Evolutionary conservation across 1,140 invertebrate species (phyloP).

Genomic region (Trichomalopsis sarcophagae): DNA sequence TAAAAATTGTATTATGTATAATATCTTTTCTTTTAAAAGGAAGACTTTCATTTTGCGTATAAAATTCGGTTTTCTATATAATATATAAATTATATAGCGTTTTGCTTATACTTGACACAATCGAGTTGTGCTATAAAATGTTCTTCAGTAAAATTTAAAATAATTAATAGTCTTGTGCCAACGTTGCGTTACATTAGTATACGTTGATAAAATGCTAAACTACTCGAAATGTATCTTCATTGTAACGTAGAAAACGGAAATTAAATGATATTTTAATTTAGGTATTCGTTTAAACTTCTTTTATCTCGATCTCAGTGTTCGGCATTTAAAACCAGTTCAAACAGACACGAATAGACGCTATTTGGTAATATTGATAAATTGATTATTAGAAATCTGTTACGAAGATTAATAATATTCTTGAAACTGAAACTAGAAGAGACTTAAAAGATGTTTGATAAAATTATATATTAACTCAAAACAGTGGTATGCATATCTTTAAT

Average conservation of each 20-base stretch:
- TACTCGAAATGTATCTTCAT: not conserved
- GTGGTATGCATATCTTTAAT: not conserved
- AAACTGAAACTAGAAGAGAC: not conserved
- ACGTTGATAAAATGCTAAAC: not conserved
- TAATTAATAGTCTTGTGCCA: conserved; percentile 30
- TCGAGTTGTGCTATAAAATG: not conserved
- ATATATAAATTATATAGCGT: not conserved
- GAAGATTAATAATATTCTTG: too few relatives aligned
- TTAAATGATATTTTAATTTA: too few relatives aligned
- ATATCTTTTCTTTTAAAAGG: conserved; percentile 54
- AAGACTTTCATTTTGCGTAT: conserved; percentile 39
- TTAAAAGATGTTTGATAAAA: not conserved
- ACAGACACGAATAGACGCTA: too few relatives aligned
- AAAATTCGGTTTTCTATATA: conserved; percentile 31
- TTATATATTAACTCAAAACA: not conserved
- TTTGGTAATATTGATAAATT: too few relatives aligned
- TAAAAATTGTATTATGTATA: conserved; percentile 52
- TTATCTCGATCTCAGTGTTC: too few relatives aligned
- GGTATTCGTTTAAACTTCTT: too few relatives aligned
- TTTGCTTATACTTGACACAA: not conserved
- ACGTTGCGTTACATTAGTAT: not conserved
- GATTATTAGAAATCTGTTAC: too few relatives aligned
- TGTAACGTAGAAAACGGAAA: too few relatives aligned
- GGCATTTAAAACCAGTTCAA: too few relatives aligned
- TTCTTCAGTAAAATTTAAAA: conserved; percentile 11